Conservation (phyloP, 2,113 vertebrate genomes). For the crab-eating macaque (Macaca fascicularis) region T2T-MFA8v1.1 NC_088394.1:58906501-58907000, state of each 20-base stretch:
- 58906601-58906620: not conserved
- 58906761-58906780: not conserved
- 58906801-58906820: not conserved
- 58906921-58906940: not conserved
- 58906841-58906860: not conserved
- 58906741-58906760: not conserved
- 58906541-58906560: not conserved
- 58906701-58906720: not conserved
- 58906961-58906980: slow-evolving; percentile 18
- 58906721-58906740: not conserved
- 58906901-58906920: slow-evolving; percentile 12
- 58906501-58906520: not conserved
- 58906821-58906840: not conserved
- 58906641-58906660: not conserved
- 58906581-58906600: too few relatives aligned
- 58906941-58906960: not conserved
- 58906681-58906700: not conserved
- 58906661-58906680: not conserved
- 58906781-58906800: not conserved
- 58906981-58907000: not conserved
- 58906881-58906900: not conserved
- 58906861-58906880: not conserved
- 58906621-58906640: not conserved
- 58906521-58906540: not conserved
- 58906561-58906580: not conserved